Evolutionary conservation across 2,888 invertebrate species (phyloP), one percentile per base, ranked within the genome.

Genomic region (Heterodera filipjevi): DNA sequence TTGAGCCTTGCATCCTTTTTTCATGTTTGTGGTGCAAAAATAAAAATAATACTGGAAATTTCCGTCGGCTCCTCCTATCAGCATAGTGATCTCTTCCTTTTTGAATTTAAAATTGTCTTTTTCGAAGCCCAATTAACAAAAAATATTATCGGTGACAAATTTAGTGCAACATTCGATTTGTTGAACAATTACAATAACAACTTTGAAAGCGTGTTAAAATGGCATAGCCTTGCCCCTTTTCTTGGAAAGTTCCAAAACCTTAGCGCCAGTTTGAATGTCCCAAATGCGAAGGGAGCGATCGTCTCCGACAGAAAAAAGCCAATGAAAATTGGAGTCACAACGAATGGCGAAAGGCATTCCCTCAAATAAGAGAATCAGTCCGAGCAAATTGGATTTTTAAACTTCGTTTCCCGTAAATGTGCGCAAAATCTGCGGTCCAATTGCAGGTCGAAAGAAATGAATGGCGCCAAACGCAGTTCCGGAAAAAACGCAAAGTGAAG

Each of bases 311-410:
- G 49, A 53, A 14, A 75, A 75, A 32, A 75, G 68, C 75, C 75
- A 75, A 19, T 27, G 22, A n/a, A 59, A 27, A 64, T 53, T 32
- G 44, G 30, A 59, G 32, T 33, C 44, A 1, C n/a, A 68, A 33
- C 75, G 75, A 53, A 75, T 32, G 44, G 53, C 64, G 32, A 75
- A 75, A 59, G 75, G 19, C 66, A 75, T 75, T 32, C 75, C 75
- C 75, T 75, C 8, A 75, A 33, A 66, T 2, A 16, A 53, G 30
- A 49, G 16, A 39, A 27, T 27, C 59, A 30, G 30, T 16, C 27
- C 14, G 12, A 39, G 30, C n/a, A 64, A 64, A 14, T 39, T 19
- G 53, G 27, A 6, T 75, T 16, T 19, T 19, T 27, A 33, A 22
- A 59, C 22, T 33, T 32, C n/a, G 46, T 75, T 75, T 75, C 75